Evolutionary conservation across 2,888 invertebrate species (phyloP), one percentile per base, ranked within the genome.

Genomic region (Prosapia bicincta): DNA sequence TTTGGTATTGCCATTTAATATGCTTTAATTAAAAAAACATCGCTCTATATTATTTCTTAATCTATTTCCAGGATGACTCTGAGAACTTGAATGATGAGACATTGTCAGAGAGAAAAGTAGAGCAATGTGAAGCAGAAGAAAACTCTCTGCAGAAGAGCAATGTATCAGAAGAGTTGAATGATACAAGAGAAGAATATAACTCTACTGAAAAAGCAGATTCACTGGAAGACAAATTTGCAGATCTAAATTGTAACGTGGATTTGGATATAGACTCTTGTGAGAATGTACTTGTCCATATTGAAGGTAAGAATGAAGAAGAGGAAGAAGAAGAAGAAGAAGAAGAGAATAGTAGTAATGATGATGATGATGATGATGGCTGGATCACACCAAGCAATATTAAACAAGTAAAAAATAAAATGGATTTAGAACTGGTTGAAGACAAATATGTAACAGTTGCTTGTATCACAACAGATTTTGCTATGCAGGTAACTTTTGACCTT

Each of bases 401-500:
- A 79, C 88, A 89, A 81, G 90, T 93, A 20, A 93, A 92, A 83
- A 91, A 91, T 82, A 89, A 91, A 83, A 89, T 94, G 84, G 89
- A 90, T 79, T 86, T 88, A 7, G 90, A 90, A 72, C 85, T 84
- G 2, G 85, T 89, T 79, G 90, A 91, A 80, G 90, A 92, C 54
- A 89, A 89, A 80, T 83, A 88, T 72, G 91, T 92, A 0, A 87
- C 87, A 79, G 97, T 99, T 26, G 98, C 96, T 0, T 99, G 99
- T 83, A 90, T 99, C 81, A 98, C 98, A 9, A 96, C 95, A 74
- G 99, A 99, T 86, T 99, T 97, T 88, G 97, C 99, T 0, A 95
- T 99, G 90, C 98, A 98, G 87, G 89, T 89, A 80, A 26, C 20
- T 72, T 30, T 30, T 30, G 30, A n/a, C n/a, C n/a, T n/a, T n/a